phyloP scores from a whole-genome alignment of 2,113 vertebrate genomes.

The Scalopus aquaticus region DNA sequence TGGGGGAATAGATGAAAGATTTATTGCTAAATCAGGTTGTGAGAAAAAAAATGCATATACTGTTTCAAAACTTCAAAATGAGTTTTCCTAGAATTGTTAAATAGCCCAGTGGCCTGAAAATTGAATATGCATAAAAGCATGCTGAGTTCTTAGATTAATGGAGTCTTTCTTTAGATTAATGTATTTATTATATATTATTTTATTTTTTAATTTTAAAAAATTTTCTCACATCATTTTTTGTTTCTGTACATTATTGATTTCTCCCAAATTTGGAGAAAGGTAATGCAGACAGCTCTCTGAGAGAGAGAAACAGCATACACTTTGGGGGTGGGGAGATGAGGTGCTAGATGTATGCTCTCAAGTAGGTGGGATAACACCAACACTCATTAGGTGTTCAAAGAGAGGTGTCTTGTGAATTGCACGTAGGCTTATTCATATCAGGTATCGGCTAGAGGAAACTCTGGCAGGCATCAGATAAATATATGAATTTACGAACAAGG shows the following conservation, averaged over 20 bases:
- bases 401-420: not conserved
- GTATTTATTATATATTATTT: no score
- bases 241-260: no score
- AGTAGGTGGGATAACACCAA: not conserved
- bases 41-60: no score
- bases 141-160: not conserved
- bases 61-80: not conserved
- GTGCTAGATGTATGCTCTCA: no score
- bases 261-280: not conserved
- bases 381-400: not conserved
- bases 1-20: not conserved
- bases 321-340: not conserved
- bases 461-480: not conserved
- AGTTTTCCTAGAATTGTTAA: not conserved
- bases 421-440: not conserved
- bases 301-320: not conserved
- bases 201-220: no score
- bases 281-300: not conserved
- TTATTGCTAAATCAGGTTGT: conserved; percentile 9
- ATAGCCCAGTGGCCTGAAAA: not conserved
- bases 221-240: no score
- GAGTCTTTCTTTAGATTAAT: not conserved
- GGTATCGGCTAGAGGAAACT: not conserved
- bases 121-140: not conserved
- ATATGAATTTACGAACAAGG: no score